phyloP scores from a whole-genome alignment of 2,797 vertebrate genomes.

The Acrossocheilus wenchowensis region DNA sequence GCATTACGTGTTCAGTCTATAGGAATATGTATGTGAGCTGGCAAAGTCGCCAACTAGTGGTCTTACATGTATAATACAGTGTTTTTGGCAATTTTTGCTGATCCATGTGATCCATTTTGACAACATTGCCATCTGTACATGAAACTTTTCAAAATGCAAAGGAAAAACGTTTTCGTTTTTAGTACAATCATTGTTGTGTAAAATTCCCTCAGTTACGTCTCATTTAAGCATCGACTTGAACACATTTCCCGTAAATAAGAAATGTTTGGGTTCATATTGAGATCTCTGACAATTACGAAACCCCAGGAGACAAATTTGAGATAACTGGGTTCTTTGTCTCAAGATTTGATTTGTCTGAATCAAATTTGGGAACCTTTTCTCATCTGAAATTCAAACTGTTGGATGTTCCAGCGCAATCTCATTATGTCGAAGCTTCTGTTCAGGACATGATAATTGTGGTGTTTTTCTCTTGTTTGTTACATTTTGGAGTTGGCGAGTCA shows the following conservation, averaged over 20 bases:
- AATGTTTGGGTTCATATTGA: not conserved
- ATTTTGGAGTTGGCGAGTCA: not conserved
- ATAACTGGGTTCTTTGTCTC: not conserved
- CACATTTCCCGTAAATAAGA: not conserved
- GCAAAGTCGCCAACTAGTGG: too few species aligned
- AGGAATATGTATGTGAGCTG: not conserved
- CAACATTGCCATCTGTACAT: too few species aligned
- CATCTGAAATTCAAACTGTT: not conserved
- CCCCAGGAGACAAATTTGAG: not conserved
- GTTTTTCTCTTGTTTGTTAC: conserved; percentile 11
- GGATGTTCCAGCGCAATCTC: not conserved
- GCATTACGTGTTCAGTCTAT: not conserved
- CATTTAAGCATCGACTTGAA: not conserved
- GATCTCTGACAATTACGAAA: not conserved
- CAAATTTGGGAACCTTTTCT: not conserved
- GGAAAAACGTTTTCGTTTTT: not conserved
- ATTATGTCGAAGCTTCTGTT: not conserved
- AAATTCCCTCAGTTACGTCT: not conserved
- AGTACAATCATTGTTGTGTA: not conserved
- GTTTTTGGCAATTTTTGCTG: not conserved
- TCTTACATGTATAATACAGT: not conserved
- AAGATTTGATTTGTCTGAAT: not conserved
- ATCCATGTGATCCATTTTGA: not conserved
- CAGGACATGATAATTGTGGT: not conserved
- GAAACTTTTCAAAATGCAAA: not conserved